A percentile compares a stretch with the other conserved stretches of the same genome.
These are phyloP conservation scores for Desoria tigrina DNA, from an alignment of 2,888 invertebrate genomes.

Conservation along the genomic window DNA sequence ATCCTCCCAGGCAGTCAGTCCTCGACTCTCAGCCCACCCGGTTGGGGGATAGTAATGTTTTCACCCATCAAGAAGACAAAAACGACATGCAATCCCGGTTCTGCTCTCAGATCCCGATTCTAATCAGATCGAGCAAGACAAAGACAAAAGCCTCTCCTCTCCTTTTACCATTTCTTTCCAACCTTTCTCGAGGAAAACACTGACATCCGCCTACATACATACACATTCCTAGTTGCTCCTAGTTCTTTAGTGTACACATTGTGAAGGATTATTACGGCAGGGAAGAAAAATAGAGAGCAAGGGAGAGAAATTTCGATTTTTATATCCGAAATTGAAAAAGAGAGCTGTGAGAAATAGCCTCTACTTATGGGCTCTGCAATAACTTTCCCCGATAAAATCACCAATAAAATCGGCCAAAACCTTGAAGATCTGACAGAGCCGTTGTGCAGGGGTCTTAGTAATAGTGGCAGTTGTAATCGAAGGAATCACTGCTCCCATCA, in stretches of 20 bases:
- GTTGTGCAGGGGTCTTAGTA: slow-evolving; percentile 2
- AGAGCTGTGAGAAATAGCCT: slow-evolving; percentile 23
- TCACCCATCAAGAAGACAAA: slow-evolving; percentile 19
- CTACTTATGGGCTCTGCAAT: slow-evolving; percentile 26
- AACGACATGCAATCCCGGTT: slow-evolving; percentile 17
- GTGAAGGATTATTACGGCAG: too few species aligned
- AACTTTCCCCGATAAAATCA: slow-evolving; percentile 22
- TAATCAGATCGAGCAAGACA: slow-evolving; percentile 22
- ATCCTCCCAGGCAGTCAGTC: slow-evolving; percentile 6
- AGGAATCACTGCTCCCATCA: slow-evolving; percentile 9
- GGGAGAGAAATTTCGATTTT: slow-evolving; percentile 15
- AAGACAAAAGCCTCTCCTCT: slow-evolving; percentile 21
- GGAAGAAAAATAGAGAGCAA: not conserved
- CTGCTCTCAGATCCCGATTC: slow-evolving; percentile 16
- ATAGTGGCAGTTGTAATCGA: slow-evolving; percentile 1
- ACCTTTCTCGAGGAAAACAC: not conserved
- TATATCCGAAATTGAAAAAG: slow-evolving; percentile 16
- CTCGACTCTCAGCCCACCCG: slow-evolving; percentile 2
- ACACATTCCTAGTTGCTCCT: too few species aligned
- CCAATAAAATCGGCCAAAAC: slow-evolving; percentile 24
- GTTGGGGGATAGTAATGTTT: slow-evolving; percentile 10
- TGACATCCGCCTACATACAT: not conserved
- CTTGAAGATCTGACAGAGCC: slow-evolving; percentile 2
- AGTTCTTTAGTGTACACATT: too few species aligned
- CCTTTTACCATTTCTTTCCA: too few species aligned